Percentiles rank a stretch among this genome's conserved stretches.
Conservation (phyloP, 2,888 invertebrate genomes). For the Thecocarcelia acutangulata region DNA sequence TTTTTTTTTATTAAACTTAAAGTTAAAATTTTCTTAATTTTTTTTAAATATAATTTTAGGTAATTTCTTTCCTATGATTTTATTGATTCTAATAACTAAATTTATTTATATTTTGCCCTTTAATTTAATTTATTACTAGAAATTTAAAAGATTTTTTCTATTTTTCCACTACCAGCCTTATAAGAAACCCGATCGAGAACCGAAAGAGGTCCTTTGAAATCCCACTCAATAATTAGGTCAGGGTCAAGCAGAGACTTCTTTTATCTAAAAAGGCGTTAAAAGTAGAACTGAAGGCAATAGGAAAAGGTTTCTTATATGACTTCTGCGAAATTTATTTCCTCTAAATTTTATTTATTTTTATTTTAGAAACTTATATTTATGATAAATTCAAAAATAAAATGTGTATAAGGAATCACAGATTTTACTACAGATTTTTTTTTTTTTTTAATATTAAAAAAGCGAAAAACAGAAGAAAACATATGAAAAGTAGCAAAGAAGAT, state of each 20-base stretch:
- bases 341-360: constrained; percentile 16
- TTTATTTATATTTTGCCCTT: background rate
- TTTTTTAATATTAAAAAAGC: too few relatives aligned
- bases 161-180: background rate
- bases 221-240: too few relatives aligned
- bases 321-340: constrained; percentile 1
- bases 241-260: too few relatives aligned
- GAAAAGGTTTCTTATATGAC: background rate
- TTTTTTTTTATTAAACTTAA: background rate
- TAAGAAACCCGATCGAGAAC: background rate
- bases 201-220: too few relatives aligned
- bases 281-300: background rate
- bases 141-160: constrained; percentile 5
- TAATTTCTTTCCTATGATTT: constrained; percentile 1
- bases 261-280: too few relatives aligned
- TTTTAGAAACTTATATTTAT: background rate
- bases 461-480: too few relatives aligned
- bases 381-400: too few relatives aligned
- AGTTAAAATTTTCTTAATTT: too few relatives aligned
- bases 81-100: background rate
- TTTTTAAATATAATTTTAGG: too few relatives aligned
- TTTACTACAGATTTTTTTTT: too few relatives aligned
- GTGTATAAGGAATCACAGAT: too few relatives aligned
- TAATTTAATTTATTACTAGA: background rate
- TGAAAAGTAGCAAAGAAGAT: too few relatives aligned